Evolutionary conservation across 2,888 invertebrate species (phyloP).

Genomic region (Drosophila diplacantha): DNA sequence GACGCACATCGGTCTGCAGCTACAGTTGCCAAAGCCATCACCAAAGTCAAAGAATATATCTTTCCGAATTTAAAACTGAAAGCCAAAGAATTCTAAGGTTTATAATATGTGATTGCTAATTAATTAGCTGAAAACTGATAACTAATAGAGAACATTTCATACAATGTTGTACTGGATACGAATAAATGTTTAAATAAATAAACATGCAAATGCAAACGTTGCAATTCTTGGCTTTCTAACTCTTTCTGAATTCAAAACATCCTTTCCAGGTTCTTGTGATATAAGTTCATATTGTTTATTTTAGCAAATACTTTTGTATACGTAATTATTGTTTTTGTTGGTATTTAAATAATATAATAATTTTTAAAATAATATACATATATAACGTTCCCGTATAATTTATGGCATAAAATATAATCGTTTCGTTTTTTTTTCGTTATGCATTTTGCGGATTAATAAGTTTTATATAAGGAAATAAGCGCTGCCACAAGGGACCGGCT

Average conservation of each 20-base stretch:
- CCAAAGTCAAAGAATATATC: constrained; percentile 29
- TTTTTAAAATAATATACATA: constrained; percentile 49
- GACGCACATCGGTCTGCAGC: constrained; percentile 33
- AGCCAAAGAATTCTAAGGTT: background rate
- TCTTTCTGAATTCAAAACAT: background rate
- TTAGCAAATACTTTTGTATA: constrained; percentile 68
- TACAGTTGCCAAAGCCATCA: constrained; percentile 50
- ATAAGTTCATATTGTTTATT: constrained; percentile 44
- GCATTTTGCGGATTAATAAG: constrained; percentile 36
- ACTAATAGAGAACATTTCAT: background rate
- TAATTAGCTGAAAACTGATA: background rate
- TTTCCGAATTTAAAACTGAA: constrained; percentile 9
- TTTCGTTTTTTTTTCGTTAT: constrained; percentile 33
- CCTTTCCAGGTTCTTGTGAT: constrained; percentile 10
- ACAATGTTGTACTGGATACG: background rate
- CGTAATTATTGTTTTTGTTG: constrained; percentile 58
- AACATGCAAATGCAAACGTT: no score
- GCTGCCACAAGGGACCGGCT: constrained; percentile 24
- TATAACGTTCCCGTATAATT: constrained; percentile 67
- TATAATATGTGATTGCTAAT: constrained; percentile 3
- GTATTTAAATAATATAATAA: constrained; percentile 58
- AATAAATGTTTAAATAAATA: background rate
- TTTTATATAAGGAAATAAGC: constrained; percentile 58
- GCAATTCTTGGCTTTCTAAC: background rate
- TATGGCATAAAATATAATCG: constrained; percentile 66